Evolutionary conservation across 2,888 invertebrate genomes (phyloP).

Genomic region (Dicyrtomina minuta): DNA sequence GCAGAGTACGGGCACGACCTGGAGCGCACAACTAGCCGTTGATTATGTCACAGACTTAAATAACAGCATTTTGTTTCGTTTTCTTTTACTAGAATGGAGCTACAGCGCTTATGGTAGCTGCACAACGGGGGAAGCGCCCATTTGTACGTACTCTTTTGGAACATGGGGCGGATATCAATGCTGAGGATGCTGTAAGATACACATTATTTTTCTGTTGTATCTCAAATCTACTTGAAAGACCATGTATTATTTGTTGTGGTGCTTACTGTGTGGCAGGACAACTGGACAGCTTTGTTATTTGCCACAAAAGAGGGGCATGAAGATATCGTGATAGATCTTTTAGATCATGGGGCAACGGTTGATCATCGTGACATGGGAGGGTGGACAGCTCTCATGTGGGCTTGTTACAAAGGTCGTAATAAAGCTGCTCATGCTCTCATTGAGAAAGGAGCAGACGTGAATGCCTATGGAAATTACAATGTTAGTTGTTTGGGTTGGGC

Average conservation of each 20-base stretch:
- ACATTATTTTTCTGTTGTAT: constrained; percentile 11
- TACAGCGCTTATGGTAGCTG: constrained; percentile 89
- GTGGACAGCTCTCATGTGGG: constrained; percentile 90
- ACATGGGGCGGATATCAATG: constrained; percentile 88
- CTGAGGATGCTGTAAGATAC: constrained; percentile 71
- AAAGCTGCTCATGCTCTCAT: constrained; percentile 74
- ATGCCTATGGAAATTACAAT: constrained; percentile 93
- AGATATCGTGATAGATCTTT: constrained; percentile 74
- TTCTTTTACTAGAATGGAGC: constrained; percentile 73
- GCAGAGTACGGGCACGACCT: not conserved
- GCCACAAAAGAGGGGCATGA: constrained; percentile 87
- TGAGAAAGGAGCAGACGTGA: constrained; percentile 86
- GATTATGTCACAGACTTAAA: too few species aligned
- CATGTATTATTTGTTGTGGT: not conserved
- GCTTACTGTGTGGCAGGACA: constrained; percentile 63
- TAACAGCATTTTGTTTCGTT: not conserved
- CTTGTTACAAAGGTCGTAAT: constrained; percentile 80
- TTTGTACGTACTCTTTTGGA: constrained; percentile 82
- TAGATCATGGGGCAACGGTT: constrained; percentile 81
- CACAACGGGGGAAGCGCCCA: constrained; percentile 77
- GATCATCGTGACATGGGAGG: constrained; percentile 84
- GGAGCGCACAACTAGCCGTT: too few species aligned
- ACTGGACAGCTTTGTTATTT: constrained; percentile 87
- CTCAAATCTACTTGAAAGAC: not conserved
- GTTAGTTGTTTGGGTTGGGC: constrained; percentile 93